Evolutionary conservation across 35 echinoderm and acorn worm genomes (phyloP).

Genomic region (Chiridota heheva): DNA sequence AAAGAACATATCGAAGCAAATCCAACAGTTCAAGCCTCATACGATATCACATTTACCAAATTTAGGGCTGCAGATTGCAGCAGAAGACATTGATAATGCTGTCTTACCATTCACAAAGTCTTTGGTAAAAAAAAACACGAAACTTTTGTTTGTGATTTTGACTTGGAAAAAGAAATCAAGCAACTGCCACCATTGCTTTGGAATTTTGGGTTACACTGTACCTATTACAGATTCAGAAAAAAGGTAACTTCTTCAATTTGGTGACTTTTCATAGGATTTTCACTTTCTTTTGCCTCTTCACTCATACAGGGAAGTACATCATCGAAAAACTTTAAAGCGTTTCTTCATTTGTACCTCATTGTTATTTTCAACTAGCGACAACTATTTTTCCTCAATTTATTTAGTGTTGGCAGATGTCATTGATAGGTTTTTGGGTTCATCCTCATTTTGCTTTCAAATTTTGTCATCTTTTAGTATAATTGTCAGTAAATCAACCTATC

Average conservation of each 20-base stretch:
- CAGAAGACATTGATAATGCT: no score
- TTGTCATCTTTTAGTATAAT: constrained; percentile 9
- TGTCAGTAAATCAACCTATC: constrained; percentile 4
- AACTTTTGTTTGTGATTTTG: no score
- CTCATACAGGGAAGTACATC: neutral
- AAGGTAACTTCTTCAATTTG: neutral
- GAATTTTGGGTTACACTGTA: constrained; percentile 1
- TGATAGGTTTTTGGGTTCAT: neutral
- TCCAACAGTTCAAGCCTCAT: no score
- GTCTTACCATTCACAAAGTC: no score
- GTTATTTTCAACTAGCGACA: neutral
- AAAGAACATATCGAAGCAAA: no score
- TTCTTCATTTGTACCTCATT: neutral
- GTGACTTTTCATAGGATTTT: neutral
- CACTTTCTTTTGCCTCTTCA: neutral
- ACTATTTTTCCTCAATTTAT: neutral
- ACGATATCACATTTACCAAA: no score
- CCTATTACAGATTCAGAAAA: neutral
- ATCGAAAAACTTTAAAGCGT: neutral
- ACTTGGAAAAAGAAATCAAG: constrained; percentile 1
- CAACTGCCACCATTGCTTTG: constrained; percentile 9
- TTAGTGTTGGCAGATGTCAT: constrained; percentile 8
- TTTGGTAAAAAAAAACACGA: no score
- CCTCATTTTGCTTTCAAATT: neutral
- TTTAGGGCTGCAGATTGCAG: no score